Conservation (phyloP, 37 sponge, comb jelly and placozoan genomes). For the Axinella damicornis region DNA sequence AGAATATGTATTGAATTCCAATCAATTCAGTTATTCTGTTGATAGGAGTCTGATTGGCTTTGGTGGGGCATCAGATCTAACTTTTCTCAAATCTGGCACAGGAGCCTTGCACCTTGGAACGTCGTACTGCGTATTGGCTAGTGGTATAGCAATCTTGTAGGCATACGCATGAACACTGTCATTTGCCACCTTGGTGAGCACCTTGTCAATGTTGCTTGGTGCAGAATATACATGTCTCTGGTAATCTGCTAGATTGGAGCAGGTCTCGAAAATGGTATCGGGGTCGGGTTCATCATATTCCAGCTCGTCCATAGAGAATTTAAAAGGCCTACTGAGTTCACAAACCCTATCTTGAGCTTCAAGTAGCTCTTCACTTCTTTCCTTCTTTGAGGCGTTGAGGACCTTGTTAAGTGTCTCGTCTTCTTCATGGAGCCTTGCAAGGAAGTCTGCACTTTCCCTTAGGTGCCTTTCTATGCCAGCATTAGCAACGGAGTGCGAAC, state of each 20-base stretch:
- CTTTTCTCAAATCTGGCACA: constrained; percentile 40
- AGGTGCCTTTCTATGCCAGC: neutral
- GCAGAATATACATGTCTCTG: constrained; percentile 5
- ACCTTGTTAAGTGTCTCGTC: constrained; percentile 33
- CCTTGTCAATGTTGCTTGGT: constrained; percentile 19
- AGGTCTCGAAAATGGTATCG: constrained; percentile 1
- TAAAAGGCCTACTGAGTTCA: constrained; percentile 13
- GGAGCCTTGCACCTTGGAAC: constrained; percentile 63
- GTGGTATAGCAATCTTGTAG: constrained; percentile 62
- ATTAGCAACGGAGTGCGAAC: neutral
- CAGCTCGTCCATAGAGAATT: constrained; percentile 17
- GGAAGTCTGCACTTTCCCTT: constrained; percentile 10
- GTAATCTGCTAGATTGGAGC: constrained; percentile 44
- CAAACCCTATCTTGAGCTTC: neutral
- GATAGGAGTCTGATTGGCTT: constrained; percentile 44
- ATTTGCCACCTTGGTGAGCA: constrained; percentile 54
- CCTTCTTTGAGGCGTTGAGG: constrained; percentile 20
- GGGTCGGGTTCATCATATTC: constrained; percentile 41
- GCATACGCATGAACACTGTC: constrained; percentile 63
- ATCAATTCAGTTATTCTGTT: constrained; percentile 13
- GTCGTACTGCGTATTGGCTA: constrained; percentile 46
- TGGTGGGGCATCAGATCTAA: constrained; percentile 64
- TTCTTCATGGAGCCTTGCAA: constrained; percentile 41
- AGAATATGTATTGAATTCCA: neutral
- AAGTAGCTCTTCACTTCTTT: constrained; percentile 21